Conservation (phyloP, 2,113 vertebrate species). For the Cepphus grylle region DNA sequence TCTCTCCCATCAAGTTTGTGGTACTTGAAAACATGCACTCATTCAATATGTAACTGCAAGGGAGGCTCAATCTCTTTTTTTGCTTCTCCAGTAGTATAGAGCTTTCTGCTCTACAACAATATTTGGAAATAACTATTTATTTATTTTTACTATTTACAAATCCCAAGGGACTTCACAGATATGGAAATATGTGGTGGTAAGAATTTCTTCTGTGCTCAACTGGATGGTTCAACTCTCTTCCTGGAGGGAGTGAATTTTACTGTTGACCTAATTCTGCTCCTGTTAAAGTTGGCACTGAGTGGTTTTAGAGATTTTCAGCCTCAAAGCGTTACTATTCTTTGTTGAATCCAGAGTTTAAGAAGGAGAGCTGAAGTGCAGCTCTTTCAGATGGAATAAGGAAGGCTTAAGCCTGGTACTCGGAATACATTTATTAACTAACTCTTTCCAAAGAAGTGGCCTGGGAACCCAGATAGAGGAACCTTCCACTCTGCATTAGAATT, state of each 20-base stretch:
- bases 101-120: not conserved
- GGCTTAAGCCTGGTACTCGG: constrained; percentile 7
- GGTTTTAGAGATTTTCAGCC: constrained; percentile 44
- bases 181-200: not conserved
- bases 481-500: constrained; percentile 7
- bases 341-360: constrained; percentile 34
- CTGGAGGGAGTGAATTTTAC: constrained; percentile 31
- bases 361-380: constrained; percentile 35
- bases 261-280: constrained; percentile 45
- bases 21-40: not conserved
- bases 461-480: not conserved
- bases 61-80: not conserved
- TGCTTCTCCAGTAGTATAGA: not conserved
- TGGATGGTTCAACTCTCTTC: not conserved
- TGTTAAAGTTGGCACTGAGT: not conserved
- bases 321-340: constrained; percentile 44
- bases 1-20: not conserved
- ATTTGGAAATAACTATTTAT: not conserved
- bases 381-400: constrained; percentile 42
- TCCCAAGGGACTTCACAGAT: not conserved
- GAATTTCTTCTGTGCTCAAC: not conserved
- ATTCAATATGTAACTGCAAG: not conserved
- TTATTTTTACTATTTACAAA: not conserved
- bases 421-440: constrained; percentile 32
- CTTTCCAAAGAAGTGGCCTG: not conserved